These are phyloP conservation scores for Drosophila nannoptera DNA, from an alignment of 1,140 invertebrate species.

Conservation along the genomic window DNA sequence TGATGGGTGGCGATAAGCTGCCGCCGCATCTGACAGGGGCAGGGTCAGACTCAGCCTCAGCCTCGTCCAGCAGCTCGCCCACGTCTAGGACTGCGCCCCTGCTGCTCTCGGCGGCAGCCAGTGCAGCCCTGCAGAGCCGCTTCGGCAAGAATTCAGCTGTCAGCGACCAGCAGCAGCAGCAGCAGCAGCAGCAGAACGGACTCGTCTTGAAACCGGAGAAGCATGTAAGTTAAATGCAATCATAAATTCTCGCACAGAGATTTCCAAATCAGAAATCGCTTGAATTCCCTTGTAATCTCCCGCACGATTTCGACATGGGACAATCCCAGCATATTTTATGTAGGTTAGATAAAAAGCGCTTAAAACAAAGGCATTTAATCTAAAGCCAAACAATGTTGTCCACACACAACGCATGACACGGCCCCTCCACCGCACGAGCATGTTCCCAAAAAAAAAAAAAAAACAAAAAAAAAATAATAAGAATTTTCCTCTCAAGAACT, in stretches of 20 bases:
- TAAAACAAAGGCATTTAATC: constrained; percentile 72
- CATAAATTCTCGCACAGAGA: constrained; percentile 47
- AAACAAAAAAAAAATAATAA: constrained; percentile 5
- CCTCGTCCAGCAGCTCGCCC: constrained; percentile 51
- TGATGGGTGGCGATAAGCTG: constrained; percentile 71
- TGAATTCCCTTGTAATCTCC: constrained; percentile 52
- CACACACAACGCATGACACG: constrained; percentile 41
- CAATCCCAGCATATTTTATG: constrained; percentile 58
- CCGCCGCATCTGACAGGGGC: constrained; percentile 48
- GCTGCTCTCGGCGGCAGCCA: constrained; percentile 69
- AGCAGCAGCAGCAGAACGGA: constrained; percentile 64
- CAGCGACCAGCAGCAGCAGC: constrained; percentile 46
- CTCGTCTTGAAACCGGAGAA: constrained; percentile 78
- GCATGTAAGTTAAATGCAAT: constrained; percentile 71
- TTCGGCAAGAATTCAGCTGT: constrained; percentile 47
- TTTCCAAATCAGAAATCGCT: constrained; percentile 63
- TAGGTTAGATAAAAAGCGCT: constrained; percentile 73
- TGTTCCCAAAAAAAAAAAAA: constrained; percentile 13
- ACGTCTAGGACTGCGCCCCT: constrained; percentile 68
- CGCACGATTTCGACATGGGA: constrained; percentile 50
- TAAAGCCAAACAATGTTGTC: constrained; percentile 71
- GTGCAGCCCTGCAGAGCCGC: constrained; percentile 68
- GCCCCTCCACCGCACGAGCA: constrained; percentile 28
- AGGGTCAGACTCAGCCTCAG: constrained; percentile 27
- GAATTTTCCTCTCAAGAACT: constrained; percentile 57